Percentiles rank a stretch among this genome's conserved stretches.
Evolutionary conservation across 2,113 vertebrate species (phyloP).

Genomic region (Cichladusa arquata): DNA sequence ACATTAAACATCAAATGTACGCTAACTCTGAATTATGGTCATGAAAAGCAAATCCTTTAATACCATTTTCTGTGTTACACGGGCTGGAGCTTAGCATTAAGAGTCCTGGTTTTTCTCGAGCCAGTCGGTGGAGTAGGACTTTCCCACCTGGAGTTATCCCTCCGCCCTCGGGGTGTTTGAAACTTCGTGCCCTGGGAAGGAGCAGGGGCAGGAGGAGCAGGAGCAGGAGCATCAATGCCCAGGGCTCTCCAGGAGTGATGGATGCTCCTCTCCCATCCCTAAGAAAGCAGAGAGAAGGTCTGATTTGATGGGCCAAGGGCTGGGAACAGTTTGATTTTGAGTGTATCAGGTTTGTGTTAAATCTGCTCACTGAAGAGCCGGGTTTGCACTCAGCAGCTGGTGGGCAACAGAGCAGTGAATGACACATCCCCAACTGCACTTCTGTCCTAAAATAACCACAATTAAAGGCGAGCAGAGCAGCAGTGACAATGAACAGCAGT

Average conservation of each 20-base stretch:
- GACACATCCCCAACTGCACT: background rate
- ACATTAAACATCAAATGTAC: slow-evolving; percentile 82
- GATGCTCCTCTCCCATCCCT: background rate
- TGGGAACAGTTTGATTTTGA: background rate
- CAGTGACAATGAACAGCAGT: background rate
- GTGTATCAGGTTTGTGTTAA: accelerated
- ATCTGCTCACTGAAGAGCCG: background rate
- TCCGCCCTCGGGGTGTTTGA: background rate
- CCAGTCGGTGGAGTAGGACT: background rate
- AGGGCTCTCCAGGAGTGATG: accelerated
- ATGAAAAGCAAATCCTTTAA: slow-evolving; percentile 82
- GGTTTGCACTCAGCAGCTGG: background rate
- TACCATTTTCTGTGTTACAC: slow-evolving; percentile 71
- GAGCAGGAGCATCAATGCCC: accelerated
- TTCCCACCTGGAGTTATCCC: background rate
- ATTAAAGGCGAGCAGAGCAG: background rate
- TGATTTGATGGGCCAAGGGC: background rate
- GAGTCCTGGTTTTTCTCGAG: slow-evolving; percentile 12
- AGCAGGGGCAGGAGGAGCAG: background rate
- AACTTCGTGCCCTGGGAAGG: background rate
- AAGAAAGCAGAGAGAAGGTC: background rate
- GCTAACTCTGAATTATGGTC: slow-evolving; percentile 81
- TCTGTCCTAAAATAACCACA: background rate
- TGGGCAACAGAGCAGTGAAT: background rate
- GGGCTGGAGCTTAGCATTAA: slow-evolving; percentile 68